Conservation (phyloP, 2,888 invertebrate genomes). For the Catonia carolina region DNA sequence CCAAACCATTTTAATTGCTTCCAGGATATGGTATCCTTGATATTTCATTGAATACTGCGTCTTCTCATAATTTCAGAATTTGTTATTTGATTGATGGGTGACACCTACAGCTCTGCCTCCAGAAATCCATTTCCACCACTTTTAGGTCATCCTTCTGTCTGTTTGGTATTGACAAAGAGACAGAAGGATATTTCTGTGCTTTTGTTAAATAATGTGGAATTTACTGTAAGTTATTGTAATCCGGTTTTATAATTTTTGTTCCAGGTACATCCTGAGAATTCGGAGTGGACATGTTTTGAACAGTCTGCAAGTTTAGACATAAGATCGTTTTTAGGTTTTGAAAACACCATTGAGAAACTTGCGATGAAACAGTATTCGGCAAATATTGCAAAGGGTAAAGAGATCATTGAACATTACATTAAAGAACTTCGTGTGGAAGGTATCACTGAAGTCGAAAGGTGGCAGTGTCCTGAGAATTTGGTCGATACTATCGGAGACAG, state of each 20-base stretch:
- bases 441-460: constrained; percentile 56
- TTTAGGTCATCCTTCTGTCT: too few species aligned
- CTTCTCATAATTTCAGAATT: too few species aligned
- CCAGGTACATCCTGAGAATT: constrained; percentile 87
- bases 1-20: too few species aligned
- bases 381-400: constrained; percentile 81
- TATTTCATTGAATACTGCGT: too few species aligned
- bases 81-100: too few species aligned
- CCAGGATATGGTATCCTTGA: too few species aligned
- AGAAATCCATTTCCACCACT: too few species aligned
- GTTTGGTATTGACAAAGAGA: too few species aligned
- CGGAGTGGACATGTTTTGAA: constrained; percentile 94
- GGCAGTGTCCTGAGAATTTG: constrained; percentile 45
- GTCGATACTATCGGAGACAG: constrained; percentile 13
- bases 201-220: too few species aligned
- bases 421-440: constrained; percentile 69
- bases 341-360: constrained; percentile 88
- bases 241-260: constrained; percentile 28
- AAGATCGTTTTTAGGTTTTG: constrained; percentile 91
- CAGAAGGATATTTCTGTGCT: too few species aligned
- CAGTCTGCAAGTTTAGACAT: constrained; percentile 87
- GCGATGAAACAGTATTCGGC: constrained; percentile 93
- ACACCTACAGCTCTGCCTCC: too few species aligned
- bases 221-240: too few species aligned
- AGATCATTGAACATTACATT: constrained; percentile 87